These are phyloP conservation scores for Pseudorasbora parva DNA, from an alignment of 2,113 vertebrate species.

Conservation along the genomic window DNA sequence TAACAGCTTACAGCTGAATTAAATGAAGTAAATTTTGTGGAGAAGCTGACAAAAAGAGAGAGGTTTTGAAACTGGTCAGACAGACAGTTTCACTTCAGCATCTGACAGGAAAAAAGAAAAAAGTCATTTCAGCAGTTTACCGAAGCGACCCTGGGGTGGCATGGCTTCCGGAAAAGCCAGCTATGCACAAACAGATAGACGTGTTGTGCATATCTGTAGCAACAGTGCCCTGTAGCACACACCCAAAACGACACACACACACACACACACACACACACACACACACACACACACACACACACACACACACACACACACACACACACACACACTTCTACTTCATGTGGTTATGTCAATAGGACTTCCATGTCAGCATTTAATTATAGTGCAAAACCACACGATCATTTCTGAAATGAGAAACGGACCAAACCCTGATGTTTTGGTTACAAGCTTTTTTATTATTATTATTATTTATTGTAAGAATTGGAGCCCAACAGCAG, in stretches of 20 bases:
- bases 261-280: too few relatives aligned
- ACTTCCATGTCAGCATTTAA: conserved; percentile 56
- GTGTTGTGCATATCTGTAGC: conserved; percentile 45
- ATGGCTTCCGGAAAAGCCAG: conserved; percentile 55
- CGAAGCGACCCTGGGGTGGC: conserved; percentile 44
- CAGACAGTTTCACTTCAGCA: conserved; percentile 57
- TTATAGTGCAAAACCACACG: conserved; percentile 51
- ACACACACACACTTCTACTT: conserved; percentile 52
- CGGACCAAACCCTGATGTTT: conserved; percentile 45
- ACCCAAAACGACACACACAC: conserved; percentile 54
- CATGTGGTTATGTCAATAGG: conserved; percentile 34
- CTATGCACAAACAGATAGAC: conserved; percentile 57
- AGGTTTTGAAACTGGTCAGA: conserved; percentile 45
- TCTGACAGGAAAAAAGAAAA: conserved; percentile 34
- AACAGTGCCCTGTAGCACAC: conserved; percentile 55
- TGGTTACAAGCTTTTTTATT: conserved; percentile 8
- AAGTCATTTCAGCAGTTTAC: conserved; percentile 61
- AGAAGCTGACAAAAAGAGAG: background rate
- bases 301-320: too few relatives aligned
- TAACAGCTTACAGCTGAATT: background rate
- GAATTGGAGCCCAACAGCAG: background rate
- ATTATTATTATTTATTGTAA: background rate
- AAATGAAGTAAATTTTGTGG: background rate
- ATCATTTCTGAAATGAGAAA: conserved; percentile 54
- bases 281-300: too few relatives aligned